These are phyloP conservation scores for Podarcis raffonei DNA, from an alignment of 2,113 vertebrate species.

Conservation along the genomic window DNA sequence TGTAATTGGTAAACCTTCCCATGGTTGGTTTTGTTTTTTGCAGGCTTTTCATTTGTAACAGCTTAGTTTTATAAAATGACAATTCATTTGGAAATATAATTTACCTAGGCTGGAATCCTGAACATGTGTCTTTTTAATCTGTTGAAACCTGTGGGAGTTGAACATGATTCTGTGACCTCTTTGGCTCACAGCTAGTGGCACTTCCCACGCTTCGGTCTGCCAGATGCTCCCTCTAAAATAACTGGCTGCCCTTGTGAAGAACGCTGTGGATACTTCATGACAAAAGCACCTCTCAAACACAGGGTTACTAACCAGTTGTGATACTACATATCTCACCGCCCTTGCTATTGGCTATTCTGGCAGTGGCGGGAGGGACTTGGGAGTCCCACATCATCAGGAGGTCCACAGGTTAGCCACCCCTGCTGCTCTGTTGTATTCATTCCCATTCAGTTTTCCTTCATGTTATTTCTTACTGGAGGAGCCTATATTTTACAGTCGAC, in stretches of 20 bases:
- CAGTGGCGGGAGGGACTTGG: no score
- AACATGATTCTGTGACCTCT: neutral
- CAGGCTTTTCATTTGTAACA: neutral
- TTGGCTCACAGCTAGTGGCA: neutral
- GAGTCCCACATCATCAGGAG: no score
- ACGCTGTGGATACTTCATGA: neutral
- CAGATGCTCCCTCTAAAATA: neutral
- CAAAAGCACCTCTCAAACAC: neutral
- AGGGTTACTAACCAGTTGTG: no score
- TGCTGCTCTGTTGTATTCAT: neutral
- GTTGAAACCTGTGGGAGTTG: neutral
- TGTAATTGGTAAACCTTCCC: neutral
- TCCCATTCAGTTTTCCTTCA: neutral
- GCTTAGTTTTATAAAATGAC: neutral
- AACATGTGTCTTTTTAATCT: neutral
- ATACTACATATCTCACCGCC: no score
- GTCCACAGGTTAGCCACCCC: no score
- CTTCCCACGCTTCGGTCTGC: neutral
- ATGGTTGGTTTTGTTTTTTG: neutral
- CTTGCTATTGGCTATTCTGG: no score
- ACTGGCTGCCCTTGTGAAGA: neutral
- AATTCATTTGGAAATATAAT: neutral
- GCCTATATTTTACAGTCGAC: neutral
- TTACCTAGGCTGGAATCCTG: neutral
- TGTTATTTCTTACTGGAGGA: slow-evolving; percentile 6